A percentile compares a stretch with the other conserved stretches of the same genome.
phyloP scores from a whole-genome alignment of 2,888 invertebrate genomes.

The Aleiodes alternator region DNA sequence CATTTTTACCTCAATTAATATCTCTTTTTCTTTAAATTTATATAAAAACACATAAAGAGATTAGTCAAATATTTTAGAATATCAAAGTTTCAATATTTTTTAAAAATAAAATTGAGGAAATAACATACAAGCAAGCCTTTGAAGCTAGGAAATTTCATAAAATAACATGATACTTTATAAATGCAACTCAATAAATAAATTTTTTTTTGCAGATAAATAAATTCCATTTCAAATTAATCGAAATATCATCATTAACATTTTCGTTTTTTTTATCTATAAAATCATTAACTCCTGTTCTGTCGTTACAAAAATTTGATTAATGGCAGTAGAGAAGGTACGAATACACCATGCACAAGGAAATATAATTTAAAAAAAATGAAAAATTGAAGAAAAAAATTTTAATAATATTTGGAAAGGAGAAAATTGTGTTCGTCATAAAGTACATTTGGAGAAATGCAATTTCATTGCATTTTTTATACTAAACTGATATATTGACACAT shows the following conservation, averaged over 20 bases:
- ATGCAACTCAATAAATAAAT: no score
- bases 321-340: slow-evolving; percentile 6
- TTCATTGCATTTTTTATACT: not conserved
- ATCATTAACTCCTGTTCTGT: not conserved
- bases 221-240: slow-evolving; percentile 7
- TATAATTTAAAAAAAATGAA: slow-evolving; percentile 2
- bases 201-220: not conserved
- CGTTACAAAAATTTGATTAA: not conserved
- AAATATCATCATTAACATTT: slow-evolving; percentile 1
- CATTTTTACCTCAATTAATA: not conserved
- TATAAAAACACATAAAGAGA: not conserved
- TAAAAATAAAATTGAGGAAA: no score
- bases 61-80: slow-evolving; percentile 2
- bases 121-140: no score
- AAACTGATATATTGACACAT: slow-evolving; percentile 58
- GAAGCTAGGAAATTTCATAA: no score
- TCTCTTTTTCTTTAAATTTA: not conserved
- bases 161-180: no score
- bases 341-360: not conserved
- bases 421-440: not conserved
- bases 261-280: not conserved
- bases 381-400: not conserved
- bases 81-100: slow-evolving; percentile 24
- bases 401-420: not conserved
- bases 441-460: no score